Evolutionary conservation across 2,113 vertebrate species (phyloP).

Genomic region (Aix galericulata): DNA sequence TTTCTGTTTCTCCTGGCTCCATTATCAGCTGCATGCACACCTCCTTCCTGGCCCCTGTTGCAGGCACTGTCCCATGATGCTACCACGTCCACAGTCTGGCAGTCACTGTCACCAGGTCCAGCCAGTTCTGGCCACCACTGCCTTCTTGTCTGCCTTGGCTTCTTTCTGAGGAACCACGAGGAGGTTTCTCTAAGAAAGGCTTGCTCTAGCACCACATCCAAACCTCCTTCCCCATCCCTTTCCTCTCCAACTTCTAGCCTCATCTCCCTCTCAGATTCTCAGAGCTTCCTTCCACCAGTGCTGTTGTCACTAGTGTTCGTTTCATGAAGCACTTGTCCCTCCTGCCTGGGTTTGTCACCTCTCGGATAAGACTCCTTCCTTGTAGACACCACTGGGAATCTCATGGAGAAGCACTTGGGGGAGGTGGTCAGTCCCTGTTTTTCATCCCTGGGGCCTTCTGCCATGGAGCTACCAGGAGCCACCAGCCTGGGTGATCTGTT

Average conservation of each 20-base stretch:
- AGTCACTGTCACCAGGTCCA: background rate
- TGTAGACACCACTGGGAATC: background rate
- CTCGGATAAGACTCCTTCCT: background rate
- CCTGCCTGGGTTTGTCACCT: fast-evolving
- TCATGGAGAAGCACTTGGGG: background rate
- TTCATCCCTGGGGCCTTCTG: background rate
- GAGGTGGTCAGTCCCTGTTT: background rate
- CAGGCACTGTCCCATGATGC: background rate
- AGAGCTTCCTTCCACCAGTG: background rate
- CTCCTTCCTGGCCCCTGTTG: background rate
- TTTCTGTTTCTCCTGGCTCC: background rate
- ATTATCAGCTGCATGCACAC: background rate
- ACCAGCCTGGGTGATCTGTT: background rate
- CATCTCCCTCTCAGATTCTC: background rate
- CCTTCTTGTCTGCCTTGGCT: background rate
- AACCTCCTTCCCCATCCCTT: background rate
- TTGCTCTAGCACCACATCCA: background rate
- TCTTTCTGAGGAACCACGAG: background rate
- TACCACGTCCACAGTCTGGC: background rate
- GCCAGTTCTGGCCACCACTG: fast-evolving
- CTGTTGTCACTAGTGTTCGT: background rate
- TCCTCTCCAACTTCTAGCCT: background rate
- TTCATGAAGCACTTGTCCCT: background rate
- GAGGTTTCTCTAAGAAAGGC: background rate
- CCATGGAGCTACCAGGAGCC: background rate